Evolutionary conservation across 2,797 vertebrate genomes (phyloP).

Genomic region (Hypotaenidia okinawae): DNA sequence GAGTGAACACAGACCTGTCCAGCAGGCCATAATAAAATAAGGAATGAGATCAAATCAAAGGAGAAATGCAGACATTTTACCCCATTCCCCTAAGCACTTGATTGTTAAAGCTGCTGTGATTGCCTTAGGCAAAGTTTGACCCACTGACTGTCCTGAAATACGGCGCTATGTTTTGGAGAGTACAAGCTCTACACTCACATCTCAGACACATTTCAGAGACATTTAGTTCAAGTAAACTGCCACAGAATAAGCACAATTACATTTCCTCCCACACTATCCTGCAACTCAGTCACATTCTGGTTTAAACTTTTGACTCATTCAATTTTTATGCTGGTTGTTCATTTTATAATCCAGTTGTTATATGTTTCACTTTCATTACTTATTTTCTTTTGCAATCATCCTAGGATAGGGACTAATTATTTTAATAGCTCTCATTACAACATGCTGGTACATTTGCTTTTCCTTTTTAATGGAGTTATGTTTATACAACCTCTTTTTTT

Average conservation of each 20-base stretch:
- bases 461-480: constrained; percentile 24
- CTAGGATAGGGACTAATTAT: constrained; percentile 57
- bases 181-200: fast-evolving
- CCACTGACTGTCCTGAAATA: background rate
- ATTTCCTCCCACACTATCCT: constrained; percentile 10
- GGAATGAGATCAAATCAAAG: constrained; percentile 30
- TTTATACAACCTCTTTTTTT: background rate
- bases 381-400: constrained; percentile 59
- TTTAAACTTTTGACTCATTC: constrained; percentile 51
- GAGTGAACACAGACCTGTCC: background rate
- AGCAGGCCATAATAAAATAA: background rate
- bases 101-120: background rate
- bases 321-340: constrained; percentile 38
- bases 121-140: constrained; percentile 38
- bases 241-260: constrained; percentile 4
- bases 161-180: background rate
- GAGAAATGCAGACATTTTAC: constrained; percentile 15
- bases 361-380: constrained; percentile 48
- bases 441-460: constrained; percentile 36
- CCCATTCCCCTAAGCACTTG: background rate
- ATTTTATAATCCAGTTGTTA: constrained; percentile 52
- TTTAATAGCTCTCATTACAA: constrained; percentile 61
- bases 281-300: background rate
- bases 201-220: background rate
- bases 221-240: constrained; percentile 4